Percentiles rank a stretch among this genome's conserved stretches.
Conservation (phyloP, 2,113 vertebrate species). For the Kryptolebias marmoratus region DNA sequence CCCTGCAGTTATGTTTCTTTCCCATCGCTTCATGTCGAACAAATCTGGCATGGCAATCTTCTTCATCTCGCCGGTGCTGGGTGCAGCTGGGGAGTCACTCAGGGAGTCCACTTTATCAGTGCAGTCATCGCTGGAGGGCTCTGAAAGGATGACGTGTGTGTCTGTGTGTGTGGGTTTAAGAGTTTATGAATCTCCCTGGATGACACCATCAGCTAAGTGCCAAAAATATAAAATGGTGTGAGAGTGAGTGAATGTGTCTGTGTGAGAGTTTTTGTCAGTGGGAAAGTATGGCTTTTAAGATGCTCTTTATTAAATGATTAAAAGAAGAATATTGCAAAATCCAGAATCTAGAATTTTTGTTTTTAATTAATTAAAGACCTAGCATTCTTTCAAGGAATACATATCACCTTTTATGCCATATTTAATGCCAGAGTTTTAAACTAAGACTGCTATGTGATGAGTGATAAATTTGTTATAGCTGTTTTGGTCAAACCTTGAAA, state of each 20-base stretch:
- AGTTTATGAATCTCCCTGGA: conserved; percentile 22
- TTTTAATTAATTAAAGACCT: too few species aligned
- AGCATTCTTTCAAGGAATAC: too few species aligned
- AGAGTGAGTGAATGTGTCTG: background rate
- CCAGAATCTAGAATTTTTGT: background rate
- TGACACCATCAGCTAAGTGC: conserved; percentile 15
- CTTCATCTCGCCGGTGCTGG: conserved; percentile 46
- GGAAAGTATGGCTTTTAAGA: background rate
- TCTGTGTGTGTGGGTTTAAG: conserved; percentile 5
- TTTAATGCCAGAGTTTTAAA: too few species aligned
- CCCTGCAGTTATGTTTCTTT: conserved; percentile 65
- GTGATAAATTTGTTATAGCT: too few species aligned
- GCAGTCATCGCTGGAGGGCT: conserved; percentile 43
- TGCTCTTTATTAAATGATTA: background rate
- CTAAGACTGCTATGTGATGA: too few species aligned
- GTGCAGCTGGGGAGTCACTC: conserved; percentile 50
- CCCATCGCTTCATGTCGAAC: conserved; percentile 63
- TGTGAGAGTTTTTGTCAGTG: background rate
- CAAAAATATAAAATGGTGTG: conserved; percentile 24
- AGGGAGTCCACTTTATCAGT: conserved; percentile 49
- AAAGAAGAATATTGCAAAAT: background rate
- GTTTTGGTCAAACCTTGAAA: too few species aligned
- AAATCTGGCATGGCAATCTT: conserved; percentile 72
- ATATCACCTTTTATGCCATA: too few species aligned
- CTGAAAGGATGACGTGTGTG: conserved; percentile 18